Conservation (phyloP, 2,888 invertebrate genomes). For the Apodemia duryi region DNA sequence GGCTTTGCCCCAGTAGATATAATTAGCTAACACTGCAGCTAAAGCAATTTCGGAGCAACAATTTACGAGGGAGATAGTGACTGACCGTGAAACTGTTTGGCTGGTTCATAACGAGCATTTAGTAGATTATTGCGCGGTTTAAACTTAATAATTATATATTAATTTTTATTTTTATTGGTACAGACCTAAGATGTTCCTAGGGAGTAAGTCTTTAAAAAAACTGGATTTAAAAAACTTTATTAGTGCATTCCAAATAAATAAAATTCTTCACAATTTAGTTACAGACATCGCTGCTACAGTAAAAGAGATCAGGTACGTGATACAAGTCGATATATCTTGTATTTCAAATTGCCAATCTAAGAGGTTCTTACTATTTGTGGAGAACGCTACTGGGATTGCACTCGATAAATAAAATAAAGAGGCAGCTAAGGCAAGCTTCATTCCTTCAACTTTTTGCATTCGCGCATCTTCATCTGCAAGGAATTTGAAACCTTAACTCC, state of each 20-base stretch:
- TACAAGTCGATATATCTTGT: constrained; percentile 24
- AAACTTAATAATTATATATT: background rate
- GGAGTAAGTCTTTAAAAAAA: too few relatives aligned
- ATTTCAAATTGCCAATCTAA: constrained; percentile 38
- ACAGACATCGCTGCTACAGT: constrained; percentile 21
- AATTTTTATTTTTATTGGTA: too few relatives aligned
- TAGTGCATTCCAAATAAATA: too few relatives aligned
- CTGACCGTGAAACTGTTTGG: constrained; percentile 27
- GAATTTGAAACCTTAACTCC: constrained; percentile 27
- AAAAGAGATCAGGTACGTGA: constrained; percentile 27
- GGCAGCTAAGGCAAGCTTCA: constrained; percentile 49
- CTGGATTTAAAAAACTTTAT: too few relatives aligned
- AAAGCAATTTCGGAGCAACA: constrained; percentile 28
- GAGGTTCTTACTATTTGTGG: constrained; percentile 35
- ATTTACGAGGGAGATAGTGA: constrained; percentile 23
- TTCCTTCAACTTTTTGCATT: constrained; percentile 47
- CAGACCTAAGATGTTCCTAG: too few relatives aligned
- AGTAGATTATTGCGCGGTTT: background rate
- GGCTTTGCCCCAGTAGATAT: constrained; percentile 33
- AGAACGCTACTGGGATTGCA: constrained; percentile 40
- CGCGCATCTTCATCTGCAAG: constrained; percentile 21
- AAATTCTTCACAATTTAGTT: too few relatives aligned
- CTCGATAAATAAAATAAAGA: constrained; percentile 47
- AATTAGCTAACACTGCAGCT: constrained; percentile 29
- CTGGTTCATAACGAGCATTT: constrained; percentile 13